Percentiles rank a stretch among this genome's conserved stretches.
These are phyloP conservation scores for Smithornis capensis DNA, from an alignment of 2,113 vertebrate species.

Conservation along the genomic window DNA sequence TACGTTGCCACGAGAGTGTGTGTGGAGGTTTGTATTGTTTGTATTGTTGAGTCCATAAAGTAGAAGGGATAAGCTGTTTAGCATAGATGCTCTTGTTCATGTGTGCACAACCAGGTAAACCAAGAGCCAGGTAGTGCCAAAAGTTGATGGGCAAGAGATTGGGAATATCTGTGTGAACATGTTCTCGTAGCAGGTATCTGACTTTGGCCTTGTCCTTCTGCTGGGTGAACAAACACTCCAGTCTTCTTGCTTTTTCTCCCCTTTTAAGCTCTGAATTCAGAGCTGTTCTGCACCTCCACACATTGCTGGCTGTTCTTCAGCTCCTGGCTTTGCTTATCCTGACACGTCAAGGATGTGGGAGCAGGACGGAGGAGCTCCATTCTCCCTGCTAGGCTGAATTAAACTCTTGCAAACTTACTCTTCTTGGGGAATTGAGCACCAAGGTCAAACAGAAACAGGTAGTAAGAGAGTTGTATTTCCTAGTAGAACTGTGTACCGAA, in stretches of 20 bases:
- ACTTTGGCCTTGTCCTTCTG: background rate
- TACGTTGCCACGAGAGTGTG: fast-evolving
- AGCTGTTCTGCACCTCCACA: background rate
- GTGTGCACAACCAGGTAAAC: background rate
- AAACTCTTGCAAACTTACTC: background rate
- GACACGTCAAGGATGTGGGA: background rate
- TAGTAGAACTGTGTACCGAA: background rate
- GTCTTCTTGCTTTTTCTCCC: background rate
- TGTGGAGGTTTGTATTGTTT: background rate
- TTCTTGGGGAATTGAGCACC: background rate
- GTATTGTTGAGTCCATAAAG: background rate
- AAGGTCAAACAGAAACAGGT: background rate
- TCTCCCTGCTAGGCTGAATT: background rate
- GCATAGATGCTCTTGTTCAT: background rate
- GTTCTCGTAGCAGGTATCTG: background rate
- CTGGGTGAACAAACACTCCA: background rate
- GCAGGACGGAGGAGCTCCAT: background rate
- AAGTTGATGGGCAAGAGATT: background rate
- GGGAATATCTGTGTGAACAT: fast-evolving
- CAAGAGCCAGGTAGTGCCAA: background rate
- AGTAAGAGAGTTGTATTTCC: background rate
- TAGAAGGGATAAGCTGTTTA: background rate
- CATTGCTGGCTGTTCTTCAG: background rate
- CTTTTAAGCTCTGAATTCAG: background rate
- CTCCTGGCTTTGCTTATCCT: background rate